Evolutionary conservation across 2,797 vertebrate genomes (phyloP), one percentile per base, ranked within the genome.

Genomic region (Hyperoplus lanceolatus): DNA sequence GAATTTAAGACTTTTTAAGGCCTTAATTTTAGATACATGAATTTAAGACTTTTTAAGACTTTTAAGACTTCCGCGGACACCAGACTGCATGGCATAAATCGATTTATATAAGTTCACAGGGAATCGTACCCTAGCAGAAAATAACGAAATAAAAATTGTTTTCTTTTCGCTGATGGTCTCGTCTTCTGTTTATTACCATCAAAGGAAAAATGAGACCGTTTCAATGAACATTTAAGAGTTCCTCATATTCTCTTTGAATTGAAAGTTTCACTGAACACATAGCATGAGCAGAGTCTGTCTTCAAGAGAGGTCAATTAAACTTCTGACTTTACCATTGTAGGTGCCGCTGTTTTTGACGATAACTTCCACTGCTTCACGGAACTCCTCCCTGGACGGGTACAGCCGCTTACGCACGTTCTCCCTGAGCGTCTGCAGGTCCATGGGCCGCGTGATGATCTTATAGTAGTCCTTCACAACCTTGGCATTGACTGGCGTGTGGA

Each of bases 391-490:
- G 6, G 98, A 99, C 0, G 98, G 98, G 73, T 99, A 99, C 88
- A 98, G 95, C 42, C 97, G 92, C 83, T 98, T 99, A 1, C 98
- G 96, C 36, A 99, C 97, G 0, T 99, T 99, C 87, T 99, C 98
- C 68, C 98, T 95, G 62, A 99, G 94, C 0, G 97, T 99, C 92
- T 99, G 98, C 73, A 99, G 93, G 90, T 99, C 98, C 98, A 99
- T 99, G 4, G 98, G 98, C 29, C 97, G 94, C 0, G 96, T 97
- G 82, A 99, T 99, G 70, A 99, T 98, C 93, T 99, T 99, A n/a
- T 99, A 99, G 87, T 99, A 99, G 90, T 99, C 98, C 88, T 99
- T 99, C 74, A 99, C 98, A 50, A 99, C 96, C 89, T 99, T 99
- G 50, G 96, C 96, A 58, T 99, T 99, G 46, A 99, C 98, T 1